Evolutionary conservation across 1,140 invertebrate genomes (phyloP).

Genomic region (Atta cephalotes): DNA sequence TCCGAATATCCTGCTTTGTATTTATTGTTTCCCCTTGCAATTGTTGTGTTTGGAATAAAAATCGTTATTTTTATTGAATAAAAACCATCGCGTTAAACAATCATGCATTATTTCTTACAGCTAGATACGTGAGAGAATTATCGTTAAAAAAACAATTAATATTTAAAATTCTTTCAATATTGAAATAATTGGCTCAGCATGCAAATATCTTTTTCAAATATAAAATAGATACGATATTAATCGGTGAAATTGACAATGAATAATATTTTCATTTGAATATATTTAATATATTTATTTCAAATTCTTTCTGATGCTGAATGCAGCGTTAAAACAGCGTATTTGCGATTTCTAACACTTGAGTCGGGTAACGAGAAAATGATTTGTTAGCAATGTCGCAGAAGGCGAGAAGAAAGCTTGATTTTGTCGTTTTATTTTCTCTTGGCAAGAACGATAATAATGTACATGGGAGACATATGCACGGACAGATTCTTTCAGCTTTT

Average conservation of each 20-base stretch:
- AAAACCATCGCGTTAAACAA: constrained; percentile 22
- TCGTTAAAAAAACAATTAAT: not conserved
- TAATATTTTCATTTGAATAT: not conserved
- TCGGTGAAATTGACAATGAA: not conserved
- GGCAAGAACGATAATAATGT: constrained; percentile 52
- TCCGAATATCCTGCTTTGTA: constrained; percentile 46
- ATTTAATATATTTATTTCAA: not conserved
- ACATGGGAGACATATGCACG: constrained; percentile 21
- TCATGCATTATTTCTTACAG: not conserved
- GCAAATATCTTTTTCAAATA: not conserved
- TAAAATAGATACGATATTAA: not conserved
- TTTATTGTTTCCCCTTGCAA: constrained; percentile 31
- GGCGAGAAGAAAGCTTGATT: not conserved
- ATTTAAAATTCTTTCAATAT: not conserved
- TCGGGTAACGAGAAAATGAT: constrained; percentile 44
- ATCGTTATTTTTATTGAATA: constrained; percentile 25
- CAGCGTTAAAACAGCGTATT: constrained; percentile 23
- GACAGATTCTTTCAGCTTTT: constrained; percentile 73
- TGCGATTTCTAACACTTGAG: constrained; percentile 8
- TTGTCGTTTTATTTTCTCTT: constrained; percentile 25
- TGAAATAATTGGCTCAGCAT: not conserved
- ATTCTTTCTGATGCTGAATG: not conserved
- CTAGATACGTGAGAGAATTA: not conserved
- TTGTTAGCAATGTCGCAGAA: constrained; percentile 14
- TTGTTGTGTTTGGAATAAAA: constrained; percentile 12